Evolutionary conservation across 2,797 vertebrate species (phyloP).

Genomic region (Mormyrus hasselquistii): DNA sequence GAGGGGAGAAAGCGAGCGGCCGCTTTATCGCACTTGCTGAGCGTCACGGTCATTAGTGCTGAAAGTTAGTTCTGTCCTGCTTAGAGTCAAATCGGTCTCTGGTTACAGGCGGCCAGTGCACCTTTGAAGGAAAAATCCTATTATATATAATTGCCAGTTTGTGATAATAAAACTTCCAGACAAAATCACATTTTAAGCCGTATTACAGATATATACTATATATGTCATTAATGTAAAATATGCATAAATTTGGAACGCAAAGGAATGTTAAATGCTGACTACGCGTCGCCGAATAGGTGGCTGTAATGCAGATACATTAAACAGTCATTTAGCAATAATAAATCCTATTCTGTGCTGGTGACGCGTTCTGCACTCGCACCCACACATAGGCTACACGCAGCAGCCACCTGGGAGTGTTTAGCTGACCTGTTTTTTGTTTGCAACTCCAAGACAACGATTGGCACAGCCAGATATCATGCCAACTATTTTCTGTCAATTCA

Average conservation of each 20-base stretch:
- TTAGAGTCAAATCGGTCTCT: not conserved
- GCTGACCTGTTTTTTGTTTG: not conserved
- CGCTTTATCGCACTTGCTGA: not conserved
- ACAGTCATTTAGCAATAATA: not conserved
- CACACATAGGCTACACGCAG: not conserved
- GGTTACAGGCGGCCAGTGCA: not conserved
- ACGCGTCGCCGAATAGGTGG: not conserved
- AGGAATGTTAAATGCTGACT: not conserved
- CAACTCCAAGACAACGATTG: not conserved
- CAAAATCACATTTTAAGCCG: not conserved
- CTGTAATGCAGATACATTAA: not conserved
- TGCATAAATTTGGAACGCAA: not conserved
- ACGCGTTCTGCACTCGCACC: constrained; percentile 11
- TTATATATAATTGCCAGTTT: not conserved
- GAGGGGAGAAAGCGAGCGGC: not conserved
- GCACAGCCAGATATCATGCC: not conserved
- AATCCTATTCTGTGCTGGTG: not conserved
- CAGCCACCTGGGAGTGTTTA: not conserved
- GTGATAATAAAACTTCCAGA: not conserved
- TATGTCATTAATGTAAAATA: not conserved
- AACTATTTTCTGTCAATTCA: constrained; percentile 6
- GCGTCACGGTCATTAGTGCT: not conserved
- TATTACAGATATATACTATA: not conserved
- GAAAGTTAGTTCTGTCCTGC: not conserved
- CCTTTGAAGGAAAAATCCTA: not conserved